These are phyloP conservation scores for Lanius collurio DNA, from an alignment of 2,113 vertebrate species.

Conservation along the genomic window DNA sequence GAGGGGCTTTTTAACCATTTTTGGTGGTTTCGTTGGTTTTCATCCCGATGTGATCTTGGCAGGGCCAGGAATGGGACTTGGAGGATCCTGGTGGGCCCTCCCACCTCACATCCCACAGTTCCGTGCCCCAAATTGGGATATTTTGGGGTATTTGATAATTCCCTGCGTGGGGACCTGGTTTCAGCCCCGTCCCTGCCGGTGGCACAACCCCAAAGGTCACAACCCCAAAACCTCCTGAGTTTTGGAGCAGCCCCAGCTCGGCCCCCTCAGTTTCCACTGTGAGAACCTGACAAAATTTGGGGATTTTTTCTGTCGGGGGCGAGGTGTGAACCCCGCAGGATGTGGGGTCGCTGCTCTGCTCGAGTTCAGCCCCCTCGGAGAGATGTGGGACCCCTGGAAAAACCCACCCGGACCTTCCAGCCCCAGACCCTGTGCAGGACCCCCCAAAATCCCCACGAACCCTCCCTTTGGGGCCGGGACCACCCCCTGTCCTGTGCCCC, in stretches of 20 bases:
- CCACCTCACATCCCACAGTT: not conserved
- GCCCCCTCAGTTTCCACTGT: rapidly evolving
- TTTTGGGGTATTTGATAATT: not conserved
- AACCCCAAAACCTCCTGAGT: not conserved
- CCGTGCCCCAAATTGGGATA: not conserved
- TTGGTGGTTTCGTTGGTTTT: not conserved
- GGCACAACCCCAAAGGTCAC: not conserved
- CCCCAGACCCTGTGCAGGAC: not conserved
- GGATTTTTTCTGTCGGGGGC: rapidly evolving
- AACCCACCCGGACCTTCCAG: not conserved
- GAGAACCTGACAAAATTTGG: rapidly evolving
- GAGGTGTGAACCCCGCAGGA: not conserved
- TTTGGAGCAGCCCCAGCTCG: rapidly evolving
- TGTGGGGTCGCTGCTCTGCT: not conserved
- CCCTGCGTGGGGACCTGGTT: not conserved
- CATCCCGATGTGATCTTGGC: not conserved
- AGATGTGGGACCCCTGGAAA: rapidly evolving
- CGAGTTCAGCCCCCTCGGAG: not conserved
- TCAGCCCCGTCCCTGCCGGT: not conserved
- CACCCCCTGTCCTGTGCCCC: not conserved
- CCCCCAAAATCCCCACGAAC: not conserved
- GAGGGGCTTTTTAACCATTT: not conserved
- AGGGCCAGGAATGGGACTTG: no score
- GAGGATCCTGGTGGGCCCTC: not conserved
- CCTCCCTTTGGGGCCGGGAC: not conserved